A percentile compares a stretch with the other conserved stretches of the same genome.
Evolutionary conservation across 2,797 vertebrate species (phyloP).

Genomic region (Lepilemur ruficaudatus): DNA sequence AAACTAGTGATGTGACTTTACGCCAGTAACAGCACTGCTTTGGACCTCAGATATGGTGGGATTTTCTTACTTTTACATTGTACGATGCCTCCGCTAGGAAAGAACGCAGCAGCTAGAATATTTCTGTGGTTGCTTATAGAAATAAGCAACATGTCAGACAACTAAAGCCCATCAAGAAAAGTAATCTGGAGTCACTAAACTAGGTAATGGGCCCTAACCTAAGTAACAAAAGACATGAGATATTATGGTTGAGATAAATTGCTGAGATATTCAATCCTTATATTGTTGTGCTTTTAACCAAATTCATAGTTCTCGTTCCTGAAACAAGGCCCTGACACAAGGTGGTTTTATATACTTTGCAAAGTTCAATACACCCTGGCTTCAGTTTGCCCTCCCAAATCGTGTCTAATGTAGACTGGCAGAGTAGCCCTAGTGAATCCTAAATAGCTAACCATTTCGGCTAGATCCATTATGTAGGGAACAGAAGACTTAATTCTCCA

Average conservation of each 20-base stretch:
- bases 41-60: neutral
- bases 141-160: neutral
- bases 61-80: neutral
- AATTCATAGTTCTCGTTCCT: conserved; percentile 20
- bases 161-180: neutral
- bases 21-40: neutral
- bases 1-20: neutral
- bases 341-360: neutral
- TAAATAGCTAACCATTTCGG: conserved; percentile 42
- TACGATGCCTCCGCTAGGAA: neutral
- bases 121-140: neutral
- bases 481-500: conserved; percentile 51
- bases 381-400: neutral
- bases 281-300: neutral
- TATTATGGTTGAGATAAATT: neutral
- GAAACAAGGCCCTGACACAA: neutral
- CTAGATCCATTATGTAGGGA: conserved; percentile 31
- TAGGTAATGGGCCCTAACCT: neutral
- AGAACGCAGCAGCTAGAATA: neutral
- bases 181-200: neutral
- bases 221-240: neutral
- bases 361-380: neutral
- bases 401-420: conserved; percentile 24
- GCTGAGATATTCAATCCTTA: neutral
- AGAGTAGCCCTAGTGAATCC: neutral